phyloP scores from a whole-genome alignment of 2,113 vertebrate genomes.

The Monopterus albus region DNA sequence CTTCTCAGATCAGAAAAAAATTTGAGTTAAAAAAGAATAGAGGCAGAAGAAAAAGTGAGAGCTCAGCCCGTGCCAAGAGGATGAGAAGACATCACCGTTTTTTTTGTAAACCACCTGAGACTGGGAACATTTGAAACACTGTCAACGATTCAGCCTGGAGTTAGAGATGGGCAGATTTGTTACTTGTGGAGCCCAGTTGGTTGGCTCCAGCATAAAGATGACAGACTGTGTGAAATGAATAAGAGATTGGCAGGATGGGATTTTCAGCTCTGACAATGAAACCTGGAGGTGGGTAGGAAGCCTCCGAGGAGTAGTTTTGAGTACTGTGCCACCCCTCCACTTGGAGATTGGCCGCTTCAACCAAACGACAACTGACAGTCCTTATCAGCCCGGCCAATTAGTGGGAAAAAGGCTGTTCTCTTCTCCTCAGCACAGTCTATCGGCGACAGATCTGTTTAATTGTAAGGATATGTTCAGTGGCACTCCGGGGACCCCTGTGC shows the following conservation, averaged over 20 bases:
- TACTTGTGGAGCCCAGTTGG: conserved; percentile 28
- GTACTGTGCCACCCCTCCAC: neutral
- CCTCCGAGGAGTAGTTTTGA: conserved; percentile 39
- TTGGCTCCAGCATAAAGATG: conserved; percentile 37
- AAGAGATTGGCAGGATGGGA: conserved; percentile 38
- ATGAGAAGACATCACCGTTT: conserved; percentile 33
- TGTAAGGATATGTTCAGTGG: conserved; percentile 53
- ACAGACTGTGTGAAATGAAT: conserved; percentile 31
- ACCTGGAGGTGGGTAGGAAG: conserved; percentile 43
- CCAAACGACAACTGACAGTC: conserved; percentile 42
- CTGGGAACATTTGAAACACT: conserved; percentile 45
- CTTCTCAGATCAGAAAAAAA: conserved; percentile 49
- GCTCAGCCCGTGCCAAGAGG: conserved; percentile 38
- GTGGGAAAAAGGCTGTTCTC: conserved; percentile 44
- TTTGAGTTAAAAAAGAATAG: conserved; percentile 37
- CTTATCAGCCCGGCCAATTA: conserved; percentile 65
- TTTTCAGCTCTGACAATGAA: conserved; percentile 43
- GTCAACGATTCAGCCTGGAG: conserved; percentile 57
- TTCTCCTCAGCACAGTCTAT: neutral
- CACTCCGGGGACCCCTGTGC: conserved; percentile 49
- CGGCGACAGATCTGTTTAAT: conserved; percentile 64
- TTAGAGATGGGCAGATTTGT: conserved; percentile 51
- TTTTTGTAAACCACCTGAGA: conserved; percentile 55
- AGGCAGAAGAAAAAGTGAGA: conserved; percentile 30
- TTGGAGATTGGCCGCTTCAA: conserved; percentile 36